A percentile compares a stretch with the other conserved stretches of the same genome.
Evolutionary conservation across 1,140 invertebrate genomes (phyloP).

Genomic region (Bombus vancouverensis): DNA sequence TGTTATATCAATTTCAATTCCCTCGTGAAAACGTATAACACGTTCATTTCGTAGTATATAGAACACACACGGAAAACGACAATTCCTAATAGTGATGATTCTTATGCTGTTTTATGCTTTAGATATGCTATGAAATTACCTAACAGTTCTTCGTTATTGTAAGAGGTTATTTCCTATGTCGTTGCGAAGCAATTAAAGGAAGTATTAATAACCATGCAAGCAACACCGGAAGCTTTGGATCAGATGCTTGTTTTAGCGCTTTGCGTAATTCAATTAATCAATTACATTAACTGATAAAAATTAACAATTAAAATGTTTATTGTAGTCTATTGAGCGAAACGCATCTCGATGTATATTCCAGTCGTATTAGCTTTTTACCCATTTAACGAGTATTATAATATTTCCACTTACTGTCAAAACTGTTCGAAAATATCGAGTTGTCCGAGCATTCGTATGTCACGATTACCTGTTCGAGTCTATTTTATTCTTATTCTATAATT

Average conservation of each 20-base stretch:
- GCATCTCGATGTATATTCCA: conserved; percentile 30
- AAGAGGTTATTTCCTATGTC: neutral
- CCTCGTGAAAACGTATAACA: neutral
- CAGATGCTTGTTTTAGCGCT: conserved; percentile 43
- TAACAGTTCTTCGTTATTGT: neutral
- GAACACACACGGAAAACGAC: neutral
- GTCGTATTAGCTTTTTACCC: conserved; percentile 6
- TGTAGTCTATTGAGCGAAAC: conserved; percentile 38
- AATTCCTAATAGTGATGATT: neutral
- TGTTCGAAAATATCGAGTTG: too few species aligned
- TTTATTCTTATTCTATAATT: too few species aligned
- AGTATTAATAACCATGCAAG: conserved; percentile 18
- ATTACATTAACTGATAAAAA: conserved; percentile 61
- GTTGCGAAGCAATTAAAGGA: conserved; percentile 18
- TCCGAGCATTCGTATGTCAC: too few species aligned
- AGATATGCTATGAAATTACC: neutral
- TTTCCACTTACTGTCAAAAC: too few species aligned
- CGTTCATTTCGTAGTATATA: neutral
- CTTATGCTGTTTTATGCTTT: neutral
- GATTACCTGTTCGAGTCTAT: too few species aligned
- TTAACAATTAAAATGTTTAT: conserved; percentile 44
- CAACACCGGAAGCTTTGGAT: conserved; percentile 50
- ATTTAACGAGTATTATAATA: neutral
- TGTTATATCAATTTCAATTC: neutral
- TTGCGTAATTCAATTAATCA: conserved; percentile 59